Evolutionary conservation across 2,797 vertebrate species (phyloP).

Genomic region (Xiphophorus birchmanni): DNA sequence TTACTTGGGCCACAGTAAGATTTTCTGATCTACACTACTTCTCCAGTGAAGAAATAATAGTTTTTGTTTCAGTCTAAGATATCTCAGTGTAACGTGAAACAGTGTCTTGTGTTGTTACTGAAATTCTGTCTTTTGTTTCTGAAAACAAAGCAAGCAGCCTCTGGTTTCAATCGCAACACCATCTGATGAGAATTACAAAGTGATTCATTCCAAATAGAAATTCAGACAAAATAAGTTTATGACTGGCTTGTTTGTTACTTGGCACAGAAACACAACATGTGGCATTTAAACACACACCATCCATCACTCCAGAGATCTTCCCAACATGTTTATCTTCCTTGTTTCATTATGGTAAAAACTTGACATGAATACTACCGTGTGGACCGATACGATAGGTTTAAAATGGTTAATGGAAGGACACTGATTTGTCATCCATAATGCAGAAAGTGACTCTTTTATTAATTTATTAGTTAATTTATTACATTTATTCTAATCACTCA

Average conservation of each 20-base stretch:
- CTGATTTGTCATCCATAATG: conserved; percentile 37
- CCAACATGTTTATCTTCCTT: conserved; percentile 11
- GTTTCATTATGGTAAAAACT: conserved; percentile 12
- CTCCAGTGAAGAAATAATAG: background rate
- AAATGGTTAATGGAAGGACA: conserved; percentile 28
- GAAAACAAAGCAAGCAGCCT: conserved; percentile 24
- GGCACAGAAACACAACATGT: conserved; percentile 27
- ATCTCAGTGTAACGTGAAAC: conserved; percentile 25
- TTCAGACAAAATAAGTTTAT: conserved; percentile 22
- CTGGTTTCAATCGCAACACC: conserved; percentile 36
- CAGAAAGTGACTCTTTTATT: conserved; percentile 34
- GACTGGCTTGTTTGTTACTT: conserved; percentile 29
- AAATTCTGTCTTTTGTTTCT: conserved; percentile 27
- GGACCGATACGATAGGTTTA: conserved; percentile 1
- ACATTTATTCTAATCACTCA: conserved; percentile 45
- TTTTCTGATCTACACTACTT: background rate
- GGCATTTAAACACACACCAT: conserved; percentile 34
- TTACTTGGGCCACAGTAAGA: background rate
- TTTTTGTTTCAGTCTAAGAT: conserved; percentile 26
- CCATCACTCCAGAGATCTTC: conserved; percentile 12
- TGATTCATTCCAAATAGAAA: conserved; percentile 18
- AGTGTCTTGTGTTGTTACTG: conserved; percentile 25
- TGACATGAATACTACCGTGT: conserved; percentile 9
- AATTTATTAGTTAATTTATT: conserved; percentile 4
- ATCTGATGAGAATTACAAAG: conserved; percentile 31